Base-by-base conservation (phyloP, 2,113 vertebrate species). In the Gorsachius goisagi region DNA sequence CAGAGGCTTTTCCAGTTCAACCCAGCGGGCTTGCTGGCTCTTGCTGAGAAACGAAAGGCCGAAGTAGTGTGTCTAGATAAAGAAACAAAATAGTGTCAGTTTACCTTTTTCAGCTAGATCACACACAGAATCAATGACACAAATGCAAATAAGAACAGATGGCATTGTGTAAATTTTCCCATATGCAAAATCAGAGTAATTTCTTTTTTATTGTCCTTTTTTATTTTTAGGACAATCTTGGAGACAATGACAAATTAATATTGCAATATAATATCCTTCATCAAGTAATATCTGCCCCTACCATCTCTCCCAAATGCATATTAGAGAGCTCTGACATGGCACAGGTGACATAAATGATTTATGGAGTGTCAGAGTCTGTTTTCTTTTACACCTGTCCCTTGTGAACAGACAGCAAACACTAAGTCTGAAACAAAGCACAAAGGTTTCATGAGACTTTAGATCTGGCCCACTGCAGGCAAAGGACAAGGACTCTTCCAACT, bases 21-120 rank as follows among this genome's bases (percentile, higher is more conserved):
- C 99, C 99, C 99, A 99, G 97, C 99, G 98, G 68, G 98, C 98
- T 85, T 98, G 98, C 89, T 99, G 99, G 95, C 95, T 98, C 98
- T 99, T 99, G 93, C 98, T 99, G 76, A 99, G 98, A 98, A 99
- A 99, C 99, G 99, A 99, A 89, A 99, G 98, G 89, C 99, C 99
- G 2, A 99, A 99, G 98, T 98, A 99, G 97, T 99, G 98, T 0
- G 99, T 99, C 99, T 99, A 95, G 69, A 96, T 35, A 74, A 97
- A 88, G 97, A 94, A 96, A 37, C 6, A 93, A 85, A 92, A 80
- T 1, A 80, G 41, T 11, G 37, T 96, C 90, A 96, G 90, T 88
- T 71, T 66, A 64, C 37, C 78, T 67, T 91, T n/a, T 50, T 71
- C 39, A 82, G 62, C 28, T 21, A 86, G 45, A 87, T 62, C 74